Evolutionary conservation across 1,140 invertebrate species (phyloP).

Genomic region (Polypedilum pembai): DNA sequence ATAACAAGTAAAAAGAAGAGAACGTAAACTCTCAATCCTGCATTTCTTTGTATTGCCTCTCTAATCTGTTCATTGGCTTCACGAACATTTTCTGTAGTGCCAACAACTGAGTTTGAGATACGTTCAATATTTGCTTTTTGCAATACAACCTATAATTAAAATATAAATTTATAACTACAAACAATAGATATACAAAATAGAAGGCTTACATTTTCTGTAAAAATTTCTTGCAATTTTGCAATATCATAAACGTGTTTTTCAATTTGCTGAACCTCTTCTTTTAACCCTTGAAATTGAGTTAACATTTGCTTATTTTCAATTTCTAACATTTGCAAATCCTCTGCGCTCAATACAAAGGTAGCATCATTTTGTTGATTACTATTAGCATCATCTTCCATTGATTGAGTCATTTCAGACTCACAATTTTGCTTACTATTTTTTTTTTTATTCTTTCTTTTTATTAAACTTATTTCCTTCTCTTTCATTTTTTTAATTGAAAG

Average conservation of each 20-base stretch:
- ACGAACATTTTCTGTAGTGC: constrained; percentile 89
- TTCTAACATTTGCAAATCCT: constrained; percentile 87
- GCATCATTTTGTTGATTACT: constrained; percentile 48
- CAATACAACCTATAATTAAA: constrained; percentile 54
- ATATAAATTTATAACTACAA: constrained; percentile 1
- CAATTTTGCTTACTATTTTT: background rate
- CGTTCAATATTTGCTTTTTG: constrained; percentile 90
- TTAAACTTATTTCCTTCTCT: constrained; percentile 29
- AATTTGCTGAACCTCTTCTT: constrained; percentile 74
- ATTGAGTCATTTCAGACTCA: background rate
- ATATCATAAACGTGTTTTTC: constrained; percentile 93
- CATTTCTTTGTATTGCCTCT: constrained; percentile 93
- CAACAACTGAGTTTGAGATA: constrained; percentile 77
- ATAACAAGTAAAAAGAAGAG: constrained; percentile 93
- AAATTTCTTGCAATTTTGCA: constrained; percentile 90
- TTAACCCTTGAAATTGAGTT: constrained; percentile 75
- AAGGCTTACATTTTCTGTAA: constrained; percentile 82
- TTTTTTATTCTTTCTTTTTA: constrained; percentile 31
- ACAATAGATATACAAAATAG: background rate
- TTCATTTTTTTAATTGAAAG: constrained; percentile 24
- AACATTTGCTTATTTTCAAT: constrained; percentile 73
- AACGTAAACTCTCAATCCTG: constrained; percentile 86
- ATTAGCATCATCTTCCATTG: constrained; percentile 34
- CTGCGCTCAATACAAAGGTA: constrained; percentile 53
- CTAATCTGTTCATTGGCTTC: constrained; percentile 95